Conservation (phyloP, 2,797 vertebrate genomes). For the Muscicapa striata region DNA sequence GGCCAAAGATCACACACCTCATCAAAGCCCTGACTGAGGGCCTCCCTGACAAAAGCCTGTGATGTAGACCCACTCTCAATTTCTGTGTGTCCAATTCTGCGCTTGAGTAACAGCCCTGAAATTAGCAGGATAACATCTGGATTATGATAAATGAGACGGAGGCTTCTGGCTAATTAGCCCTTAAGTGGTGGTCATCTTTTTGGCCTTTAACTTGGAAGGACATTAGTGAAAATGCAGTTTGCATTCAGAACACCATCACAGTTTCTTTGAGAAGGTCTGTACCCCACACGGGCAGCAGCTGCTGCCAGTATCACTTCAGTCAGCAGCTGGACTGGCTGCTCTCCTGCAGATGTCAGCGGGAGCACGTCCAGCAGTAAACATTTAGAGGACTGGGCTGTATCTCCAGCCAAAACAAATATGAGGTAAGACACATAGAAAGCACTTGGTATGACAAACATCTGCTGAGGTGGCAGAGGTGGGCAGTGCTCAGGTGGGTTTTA, state of each 20-base stretch:
- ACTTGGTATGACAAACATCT: not conserved
- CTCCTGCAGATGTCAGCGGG: not conserved
- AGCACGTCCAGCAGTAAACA: not conserved
- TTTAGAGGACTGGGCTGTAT: not conserved
- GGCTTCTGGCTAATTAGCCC: not conserved
- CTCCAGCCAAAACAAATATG: slow-evolving; percentile 10
- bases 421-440: not conserved
- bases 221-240: not conserved
- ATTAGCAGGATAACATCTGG: slow-evolving; percentile 16
- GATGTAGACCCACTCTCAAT: not conserved
- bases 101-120: not conserved
- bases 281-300: not conserved
- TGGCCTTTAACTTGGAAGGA: slow-evolving; percentile 2
- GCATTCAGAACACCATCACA: fast-evolving
- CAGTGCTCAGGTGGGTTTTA: not conserved
- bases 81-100: not conserved
- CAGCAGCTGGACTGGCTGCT: not conserved
- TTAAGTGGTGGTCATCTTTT: not conserved
- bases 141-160: not conserved
- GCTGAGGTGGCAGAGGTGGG: not conserved
- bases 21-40: slow-evolving; percentile 27
- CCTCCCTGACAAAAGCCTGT: not conserved
- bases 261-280: not conserved
- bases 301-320: not conserved
- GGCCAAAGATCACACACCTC: slow-evolving; percentile 51